These are phyloP conservation scores for Cerceris rybyensis DNA, from an alignment of 2,888 invertebrate genomes.

Conservation along the genomic window DNA sequence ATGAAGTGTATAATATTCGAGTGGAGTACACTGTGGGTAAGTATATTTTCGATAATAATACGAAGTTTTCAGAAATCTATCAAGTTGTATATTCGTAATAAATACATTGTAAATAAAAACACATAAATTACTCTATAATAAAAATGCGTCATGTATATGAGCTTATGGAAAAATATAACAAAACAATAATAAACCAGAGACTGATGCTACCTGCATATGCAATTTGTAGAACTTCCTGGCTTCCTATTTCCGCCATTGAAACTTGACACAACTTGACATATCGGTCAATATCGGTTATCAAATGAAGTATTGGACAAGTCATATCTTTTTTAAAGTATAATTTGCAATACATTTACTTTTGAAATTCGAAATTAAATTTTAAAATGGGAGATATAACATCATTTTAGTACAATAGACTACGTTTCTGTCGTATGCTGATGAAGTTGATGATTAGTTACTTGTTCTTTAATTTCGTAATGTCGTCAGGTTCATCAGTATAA, in stretches of 20 bases:
- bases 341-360: not conserved
- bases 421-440: no score
- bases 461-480: no score
- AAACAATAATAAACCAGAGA: not conserved
- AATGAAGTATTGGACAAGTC: not conserved
- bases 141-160: no score
- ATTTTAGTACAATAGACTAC: no score
- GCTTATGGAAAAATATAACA: no score
- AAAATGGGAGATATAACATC: slow-evolving; percentile 90
- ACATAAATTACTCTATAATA: no score
- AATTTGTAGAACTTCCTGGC: not conserved
- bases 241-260: not conserved
- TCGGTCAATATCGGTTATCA: not conserved
- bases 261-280: no score
- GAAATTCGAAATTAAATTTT: not conserved
- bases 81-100: slow-evolving; percentile 8
- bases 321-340: not conserved
- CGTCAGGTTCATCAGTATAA: no score
- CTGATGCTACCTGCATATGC: not conserved
- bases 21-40: slow-evolving; percentile 2
- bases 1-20: slow-evolving; percentile 21
- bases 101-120: slow-evolving; percentile 31
- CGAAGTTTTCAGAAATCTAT: slow-evolving; percentile 4
- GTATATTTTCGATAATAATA: slow-evolving; percentile 12
- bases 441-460: no score